Evolutionary conservation across 64 coral and sea anemone species (phyloP).

Genomic region (Montipora foliosa): DNA sequence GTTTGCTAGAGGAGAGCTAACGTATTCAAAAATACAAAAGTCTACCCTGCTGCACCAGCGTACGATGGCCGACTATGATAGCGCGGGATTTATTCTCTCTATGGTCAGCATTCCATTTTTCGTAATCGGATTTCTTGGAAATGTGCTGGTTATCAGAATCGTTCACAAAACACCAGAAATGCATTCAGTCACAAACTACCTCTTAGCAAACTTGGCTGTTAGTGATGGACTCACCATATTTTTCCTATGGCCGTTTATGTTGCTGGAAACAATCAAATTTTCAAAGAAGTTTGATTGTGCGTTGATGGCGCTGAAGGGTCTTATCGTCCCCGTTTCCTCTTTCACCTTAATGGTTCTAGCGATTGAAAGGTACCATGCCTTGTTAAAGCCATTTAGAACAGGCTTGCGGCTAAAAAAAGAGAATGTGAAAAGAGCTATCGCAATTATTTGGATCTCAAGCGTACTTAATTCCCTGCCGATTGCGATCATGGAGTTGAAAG

Average conservation of each 20-base stretch:
- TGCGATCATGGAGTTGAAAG: too few species aligned
- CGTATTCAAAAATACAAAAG: too few species aligned
- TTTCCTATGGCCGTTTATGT: not conserved
- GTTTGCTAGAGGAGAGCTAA: too few species aligned
- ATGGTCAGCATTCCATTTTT: not conserved
- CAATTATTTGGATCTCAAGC: not conserved
- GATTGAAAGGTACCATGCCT: not conserved
- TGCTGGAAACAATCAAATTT: not conserved
- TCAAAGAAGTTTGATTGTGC: not conserved
- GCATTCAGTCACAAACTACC: conserved; percentile 15
- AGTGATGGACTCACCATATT: conserved; percentile 4
- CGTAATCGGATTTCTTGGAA: not conserved
- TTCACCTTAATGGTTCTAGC: not conserved
- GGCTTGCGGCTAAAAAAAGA: not conserved
- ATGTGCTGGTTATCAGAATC: conserved; percentile 1
- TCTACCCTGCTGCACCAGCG: too few species aligned
- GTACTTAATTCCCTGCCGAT: not conserved
- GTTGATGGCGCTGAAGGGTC: not conserved
- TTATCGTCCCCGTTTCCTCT: not conserved
- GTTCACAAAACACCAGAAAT: conserved; percentile 7
- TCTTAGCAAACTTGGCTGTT: conserved; percentile 27
- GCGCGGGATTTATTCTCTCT: not conserved
- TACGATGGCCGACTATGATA: too few species aligned
- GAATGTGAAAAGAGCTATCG: not conserved
- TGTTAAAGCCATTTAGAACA: not conserved